Evolutionary conservation across 1,140 invertebrate genomes (phyloP), one percentile per base, ranked within the genome.

Genomic region (Apis cerana): DNA sequence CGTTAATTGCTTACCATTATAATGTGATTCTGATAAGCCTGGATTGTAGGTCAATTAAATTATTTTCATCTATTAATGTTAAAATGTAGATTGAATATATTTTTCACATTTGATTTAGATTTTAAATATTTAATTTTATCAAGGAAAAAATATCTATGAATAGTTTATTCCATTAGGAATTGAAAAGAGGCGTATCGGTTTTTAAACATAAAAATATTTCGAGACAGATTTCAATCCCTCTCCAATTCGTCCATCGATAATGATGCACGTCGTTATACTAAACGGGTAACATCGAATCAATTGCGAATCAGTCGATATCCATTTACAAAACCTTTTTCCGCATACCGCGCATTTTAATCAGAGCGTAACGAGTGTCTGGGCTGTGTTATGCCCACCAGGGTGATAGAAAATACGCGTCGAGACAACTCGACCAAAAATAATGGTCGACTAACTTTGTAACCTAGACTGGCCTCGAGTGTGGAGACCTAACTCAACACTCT

Each of bases 361-460:
- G 58, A 56, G 33, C 80, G 27, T 54, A 48, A 48, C 69, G 68
- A 10, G 19, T 56, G 74, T 43, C 64, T 82, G 65, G 62, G 56
- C 23, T 8, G 19, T 64, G 56, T 76, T 43, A 65, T 56, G 68
- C 17, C 75, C 15, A 54, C 7, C 65, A 15, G n/a, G 27, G 15
- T 54, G 74, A 48, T 82, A 50, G 81, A 78, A 43, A 78, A 82
- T 78, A 78, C 80, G 8, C 79, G 48, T 58, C 27, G 67, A 64
- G 52, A 78, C 75, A 70, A 78, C 58, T 59, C 81, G 81, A 82
- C 81, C 81, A 82, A 82, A 82, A 82, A 82, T 82, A 82, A 82
- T 82, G 75, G 75, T 70, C 81, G 81, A 64, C 80, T 70, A 83
- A 83, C 82, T 84, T 70, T 84, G 83, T 84, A 75, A 84, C 79